Evolutionary conservation across 2,888 invertebrate species (phyloP).

Genomic region (Azorinus chamasolen): DNA sequence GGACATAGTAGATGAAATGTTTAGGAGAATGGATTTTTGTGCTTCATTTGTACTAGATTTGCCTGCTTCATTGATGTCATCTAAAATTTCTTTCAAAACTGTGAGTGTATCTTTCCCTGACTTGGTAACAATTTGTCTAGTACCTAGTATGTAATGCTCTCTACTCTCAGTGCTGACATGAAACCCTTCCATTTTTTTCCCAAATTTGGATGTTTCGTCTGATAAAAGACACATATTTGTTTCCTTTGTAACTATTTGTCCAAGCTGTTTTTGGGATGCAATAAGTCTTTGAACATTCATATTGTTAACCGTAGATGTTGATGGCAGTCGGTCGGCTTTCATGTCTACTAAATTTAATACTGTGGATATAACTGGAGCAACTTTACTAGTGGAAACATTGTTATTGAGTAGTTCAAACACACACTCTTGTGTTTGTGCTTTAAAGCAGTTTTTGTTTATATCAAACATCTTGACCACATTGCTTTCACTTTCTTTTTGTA

Average conservation of each 20-base stretch:
- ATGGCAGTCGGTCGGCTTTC: constrained; percentile 28
- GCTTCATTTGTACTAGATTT: neutral
- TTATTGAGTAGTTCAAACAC: constrained; percentile 31
- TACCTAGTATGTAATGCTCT: constrained; percentile 17
- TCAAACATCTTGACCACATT: constrained; percentile 14
- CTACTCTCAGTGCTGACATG: constrained; percentile 36
- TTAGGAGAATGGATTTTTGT: constrained; percentile 11
- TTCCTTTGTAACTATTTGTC: constrained; percentile 14
- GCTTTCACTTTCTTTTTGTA: constrained; percentile 25
- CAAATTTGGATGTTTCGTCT: constrained; percentile 43
- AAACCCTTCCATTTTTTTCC: constrained; percentile 36
- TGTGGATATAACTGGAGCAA: constrained; percentile 33
- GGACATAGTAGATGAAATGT: constrained; percentile 31
- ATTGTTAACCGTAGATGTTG: constrained; percentile 36
- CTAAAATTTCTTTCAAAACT: constrained; percentile 10
- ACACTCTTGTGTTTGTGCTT: constrained; percentile 31
- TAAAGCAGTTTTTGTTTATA: constrained; percentile 19
- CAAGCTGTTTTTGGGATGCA: constrained; percentile 35
- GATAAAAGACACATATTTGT: constrained; percentile 35
- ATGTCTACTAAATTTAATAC: constrained; percentile 23
- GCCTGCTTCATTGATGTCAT: constrained; percentile 18
- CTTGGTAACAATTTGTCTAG: constrained; percentile 25
- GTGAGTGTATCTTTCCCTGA: constrained; percentile 19
- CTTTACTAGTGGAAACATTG: constrained; percentile 30
- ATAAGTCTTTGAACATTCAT: constrained; percentile 36